These are phyloP conservation scores for Calosoma granatense DNA, from an alignment of 1,140 invertebrate species.

Conservation along the genomic window DNA sequence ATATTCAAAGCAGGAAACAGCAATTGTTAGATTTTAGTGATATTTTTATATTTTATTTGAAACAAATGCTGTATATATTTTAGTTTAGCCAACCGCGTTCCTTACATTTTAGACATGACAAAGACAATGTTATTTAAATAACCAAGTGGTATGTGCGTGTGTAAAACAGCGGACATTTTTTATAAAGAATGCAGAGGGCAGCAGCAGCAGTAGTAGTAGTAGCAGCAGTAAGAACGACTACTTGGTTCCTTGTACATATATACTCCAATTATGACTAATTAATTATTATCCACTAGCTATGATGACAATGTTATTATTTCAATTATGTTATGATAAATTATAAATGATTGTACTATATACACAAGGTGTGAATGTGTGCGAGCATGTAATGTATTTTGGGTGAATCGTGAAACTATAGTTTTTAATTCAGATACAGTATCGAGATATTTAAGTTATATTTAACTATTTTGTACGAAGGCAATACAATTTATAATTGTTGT, in stretches of 20 bases:
- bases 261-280: background rate
- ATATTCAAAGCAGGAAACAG: too few species aligned
- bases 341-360: background rate
- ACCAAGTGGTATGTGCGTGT: background rate
- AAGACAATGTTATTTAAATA: too few species aligned
- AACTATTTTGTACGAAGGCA: background rate
- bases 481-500: conserved; percentile 1
- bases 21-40: too few species aligned
- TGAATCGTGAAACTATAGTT: background rate
- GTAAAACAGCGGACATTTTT: background rate
- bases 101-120: background rate
- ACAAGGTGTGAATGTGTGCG: background rate
- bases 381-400: conserved; percentile 1
- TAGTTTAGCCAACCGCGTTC: background rate
- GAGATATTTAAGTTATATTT: conserved; percentile 4
- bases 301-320: too few species aligned
- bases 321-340: background rate
- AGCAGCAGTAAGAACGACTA: background rate
- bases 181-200: too few species aligned
- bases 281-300: too few species aligned
- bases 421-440: background rate
- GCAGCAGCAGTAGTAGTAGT: too few species aligned
- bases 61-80: background rate
- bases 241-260: background rate
- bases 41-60: too few species aligned